A percentile compares a stretch with the other conserved stretches of the same genome.
Evolutionary conservation across 2,113 vertebrate species (phyloP).

Genomic region (Rana temporaria): DNA sequence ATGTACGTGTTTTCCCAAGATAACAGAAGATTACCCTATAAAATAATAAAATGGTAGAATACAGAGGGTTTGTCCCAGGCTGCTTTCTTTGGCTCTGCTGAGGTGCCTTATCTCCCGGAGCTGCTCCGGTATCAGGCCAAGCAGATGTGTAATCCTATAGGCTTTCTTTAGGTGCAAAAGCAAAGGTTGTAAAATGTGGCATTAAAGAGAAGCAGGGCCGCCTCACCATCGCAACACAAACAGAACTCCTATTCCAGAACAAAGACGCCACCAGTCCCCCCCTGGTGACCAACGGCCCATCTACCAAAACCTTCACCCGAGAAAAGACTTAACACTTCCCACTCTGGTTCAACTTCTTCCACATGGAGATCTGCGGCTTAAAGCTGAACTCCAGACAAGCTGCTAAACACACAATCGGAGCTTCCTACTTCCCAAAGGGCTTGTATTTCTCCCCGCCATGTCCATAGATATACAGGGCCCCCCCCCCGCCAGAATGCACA

Average conservation of each 20-base stretch:
- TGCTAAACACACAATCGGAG: too few species aligned
- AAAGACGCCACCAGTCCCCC: slow-evolving; percentile 25
- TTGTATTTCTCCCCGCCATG: too few species aligned
- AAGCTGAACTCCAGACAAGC: too few species aligned
- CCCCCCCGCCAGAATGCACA: too few species aligned
- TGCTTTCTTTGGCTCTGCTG: slow-evolving; percentile 48
- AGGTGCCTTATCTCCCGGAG: slow-evolving; percentile 22
- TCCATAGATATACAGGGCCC: too few species aligned
- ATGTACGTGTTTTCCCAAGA: slow-evolving; percentile 46
- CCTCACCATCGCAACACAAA: slow-evolving; percentile 23
- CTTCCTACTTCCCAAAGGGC: too few species aligned
- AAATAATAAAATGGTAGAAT: slow-evolving; percentile 52
- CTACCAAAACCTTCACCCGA: background rate
- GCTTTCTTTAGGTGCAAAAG: slow-evolving; percentile 53
- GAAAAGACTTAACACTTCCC: background rate
- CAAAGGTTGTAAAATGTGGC: slow-evolving; percentile 48
- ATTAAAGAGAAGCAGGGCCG: slow-evolving; percentile 50
- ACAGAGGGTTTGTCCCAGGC: slow-evolving; percentile 46
- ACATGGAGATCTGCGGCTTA: too few species aligned
- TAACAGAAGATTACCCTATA: slow-evolving; percentile 48
- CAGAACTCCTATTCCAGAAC: slow-evolving; percentile 12
- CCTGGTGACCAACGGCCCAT: slow-evolving; percentile 30
- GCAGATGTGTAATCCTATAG: slow-evolving; percentile 50
- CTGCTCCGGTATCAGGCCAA: slow-evolving; percentile 36
- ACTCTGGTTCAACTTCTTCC: too few species aligned